Percentiles rank a stretch among this genome's conserved stretches.
phyloP scores from a whole-genome alignment of 2,797 vertebrate species.

The Champsocephalus esox region DNA sequence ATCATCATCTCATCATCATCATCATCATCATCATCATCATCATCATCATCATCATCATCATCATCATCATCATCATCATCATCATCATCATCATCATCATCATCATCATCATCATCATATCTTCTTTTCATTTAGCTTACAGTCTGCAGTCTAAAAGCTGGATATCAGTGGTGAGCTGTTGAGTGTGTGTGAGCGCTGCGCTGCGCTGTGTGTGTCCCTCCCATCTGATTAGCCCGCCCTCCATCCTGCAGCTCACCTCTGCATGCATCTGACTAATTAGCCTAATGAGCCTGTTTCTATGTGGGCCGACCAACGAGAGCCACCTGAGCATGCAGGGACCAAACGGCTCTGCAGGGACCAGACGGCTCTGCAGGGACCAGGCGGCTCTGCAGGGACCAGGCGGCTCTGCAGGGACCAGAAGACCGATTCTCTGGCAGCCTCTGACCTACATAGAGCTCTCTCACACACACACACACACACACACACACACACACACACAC shows the following conservation, averaged over 20 bases:
- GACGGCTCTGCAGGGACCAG: too few species aligned
- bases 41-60: too few species aligned
- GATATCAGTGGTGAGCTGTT: constrained; percentile 41
- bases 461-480: too few species aligned
- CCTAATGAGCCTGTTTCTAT: constrained; percentile 69
- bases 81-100: too few species aligned
- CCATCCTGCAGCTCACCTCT: constrained; percentile 59
- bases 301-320: constrained; percentile 63
- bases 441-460: constrained; percentile 62
- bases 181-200: constrained; percentile 34
- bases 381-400: too few species aligned
- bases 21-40: too few species aligned
- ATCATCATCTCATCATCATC: too few species aligned
- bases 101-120: too few species aligned
- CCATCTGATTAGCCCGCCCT: constrained; percentile 69
- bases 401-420: background rate
- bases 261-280: constrained; percentile 72
- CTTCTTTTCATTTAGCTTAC: too few species aligned
- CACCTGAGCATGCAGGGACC: constrained; percentile 44
- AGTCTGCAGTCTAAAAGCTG: background rate
- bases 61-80: too few species aligned
- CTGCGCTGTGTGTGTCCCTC: constrained; percentile 53
- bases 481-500: too few species aligned
- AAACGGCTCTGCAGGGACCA: too few species aligned
- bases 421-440: constrained; percentile 53